A percentile compares a stretch with the other conserved stretches of the same genome.
phyloP scores from a whole-genome alignment of 2,888 invertebrate genomes.

The Diploptera punctata region DNA sequence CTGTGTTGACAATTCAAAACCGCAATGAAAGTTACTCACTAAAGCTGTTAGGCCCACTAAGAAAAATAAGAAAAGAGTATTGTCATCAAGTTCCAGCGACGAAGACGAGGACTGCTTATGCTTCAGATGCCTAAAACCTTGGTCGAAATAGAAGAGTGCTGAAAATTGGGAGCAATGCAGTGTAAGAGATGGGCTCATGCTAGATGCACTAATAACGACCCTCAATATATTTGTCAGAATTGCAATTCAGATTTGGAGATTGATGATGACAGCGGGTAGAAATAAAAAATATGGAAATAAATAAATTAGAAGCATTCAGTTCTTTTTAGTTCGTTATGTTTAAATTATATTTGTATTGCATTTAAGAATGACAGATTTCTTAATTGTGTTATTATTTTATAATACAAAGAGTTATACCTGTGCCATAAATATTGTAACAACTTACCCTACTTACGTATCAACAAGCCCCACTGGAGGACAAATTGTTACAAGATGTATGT shows the following conservation, averaged over 20 bases:
- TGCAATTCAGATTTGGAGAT: constrained; percentile 2
- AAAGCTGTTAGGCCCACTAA: neutral
- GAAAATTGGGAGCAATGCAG: neutral
- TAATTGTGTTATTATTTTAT: too few relatives aligned
- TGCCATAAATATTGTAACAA: neutral
- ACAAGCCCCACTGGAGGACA: neutral
- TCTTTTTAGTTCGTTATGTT: too few relatives aligned
- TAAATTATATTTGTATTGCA: too few relatives aligned
- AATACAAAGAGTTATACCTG: too few relatives aligned
- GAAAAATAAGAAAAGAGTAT: neutral
- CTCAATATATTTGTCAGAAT: neutral
- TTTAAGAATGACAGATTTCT: too few relatives aligned
- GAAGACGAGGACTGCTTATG: neutral
- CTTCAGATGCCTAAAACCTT: neutral
- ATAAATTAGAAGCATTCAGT: too few relatives aligned
- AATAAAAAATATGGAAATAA: too few relatives aligned
- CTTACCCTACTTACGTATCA: neutral
- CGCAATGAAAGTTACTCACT: neutral
- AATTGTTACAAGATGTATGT: too few relatives aligned
- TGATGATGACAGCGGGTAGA: too few relatives aligned
- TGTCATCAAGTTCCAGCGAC: neutral
- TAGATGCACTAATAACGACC: neutral
- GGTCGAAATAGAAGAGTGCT: neutral
- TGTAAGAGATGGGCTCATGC: constrained; percentile 11
- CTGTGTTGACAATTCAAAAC: neutral